These are phyloP conservation scores for Amphiduros pacificus DNA, from an alignment of 2,888 invertebrate species.

Conservation along the genomic window DNA sequence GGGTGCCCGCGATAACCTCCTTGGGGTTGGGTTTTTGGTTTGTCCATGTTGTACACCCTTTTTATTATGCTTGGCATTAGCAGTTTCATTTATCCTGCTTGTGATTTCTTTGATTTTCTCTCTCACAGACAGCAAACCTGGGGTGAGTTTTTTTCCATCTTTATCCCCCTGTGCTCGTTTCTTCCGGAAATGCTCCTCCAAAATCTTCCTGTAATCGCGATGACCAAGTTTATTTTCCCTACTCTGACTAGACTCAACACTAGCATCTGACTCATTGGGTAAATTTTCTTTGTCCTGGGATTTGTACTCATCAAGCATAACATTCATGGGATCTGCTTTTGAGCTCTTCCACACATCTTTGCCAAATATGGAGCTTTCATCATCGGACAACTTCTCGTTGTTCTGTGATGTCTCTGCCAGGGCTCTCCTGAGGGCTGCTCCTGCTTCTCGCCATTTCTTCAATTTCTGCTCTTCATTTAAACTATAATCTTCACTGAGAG, in stretches of 20 bases:
- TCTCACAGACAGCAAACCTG: slow-evolving; percentile 5
- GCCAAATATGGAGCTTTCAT: neutral
- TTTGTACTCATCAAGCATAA: slow-evolving; percentile 12
- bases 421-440: slow-evolving; percentile 10
- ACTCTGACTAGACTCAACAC: neutral
- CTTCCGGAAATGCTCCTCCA: neutral
- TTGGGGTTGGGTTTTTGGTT: neutral
- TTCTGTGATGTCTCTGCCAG: neutral
- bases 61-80: slow-evolving; percentile 5
- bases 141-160: neutral
- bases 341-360: neutral
- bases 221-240: neutral
- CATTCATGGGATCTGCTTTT: slow-evolving; percentile 8
- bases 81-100: neutral
- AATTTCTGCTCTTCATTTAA: slow-evolving; percentile 3
- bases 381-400: neutral
- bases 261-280: neutral
- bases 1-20: slow-evolving; percentile 4
- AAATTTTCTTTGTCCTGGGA: neutral
- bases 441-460: slow-evolving; percentile 13
- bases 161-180: neutral
- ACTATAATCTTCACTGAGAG: neutral
- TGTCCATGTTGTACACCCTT: slow-evolving; percentile 3
- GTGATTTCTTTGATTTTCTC: slow-evolving; percentile 14
- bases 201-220: neutral